Evolutionary conservation across 2,797 vertebrate genomes (phyloP).

Genomic region (Acipenser oxyrinchus): DNA sequence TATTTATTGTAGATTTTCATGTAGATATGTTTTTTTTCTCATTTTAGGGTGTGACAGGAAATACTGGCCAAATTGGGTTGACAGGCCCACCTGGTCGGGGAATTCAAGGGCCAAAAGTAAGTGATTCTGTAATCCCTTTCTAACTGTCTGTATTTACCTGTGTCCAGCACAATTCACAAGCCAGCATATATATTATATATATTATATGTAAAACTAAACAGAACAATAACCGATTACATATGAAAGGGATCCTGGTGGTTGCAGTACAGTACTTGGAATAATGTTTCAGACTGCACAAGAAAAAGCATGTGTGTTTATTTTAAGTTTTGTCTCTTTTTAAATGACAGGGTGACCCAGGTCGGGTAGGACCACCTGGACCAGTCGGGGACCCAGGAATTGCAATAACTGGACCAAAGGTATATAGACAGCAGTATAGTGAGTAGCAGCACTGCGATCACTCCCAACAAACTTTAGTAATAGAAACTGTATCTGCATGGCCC

Average conservation of each 20-base stretch:
- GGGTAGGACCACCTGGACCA: constrained; percentile 53
- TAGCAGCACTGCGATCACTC: background rate
- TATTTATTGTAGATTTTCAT: no score
- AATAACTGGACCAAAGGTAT: constrained; percentile 66
- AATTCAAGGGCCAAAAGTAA: constrained; percentile 72
- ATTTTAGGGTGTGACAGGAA: constrained; percentile 69
- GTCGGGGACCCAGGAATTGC: constrained; percentile 66
- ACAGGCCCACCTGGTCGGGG: constrained; percentile 59
- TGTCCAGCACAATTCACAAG: no score
- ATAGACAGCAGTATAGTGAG: background rate
- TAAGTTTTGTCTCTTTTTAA: constrained; percentile 11
- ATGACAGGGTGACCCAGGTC: constrained; percentile 68
- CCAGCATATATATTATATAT: no score
- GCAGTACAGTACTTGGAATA: no score
- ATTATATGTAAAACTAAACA: no score
- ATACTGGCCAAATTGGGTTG: constrained; percentile 53
- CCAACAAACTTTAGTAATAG: no score
- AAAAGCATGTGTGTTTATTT: background rate
- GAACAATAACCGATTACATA: no score
- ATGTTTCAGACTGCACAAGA: no score
- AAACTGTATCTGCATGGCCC: no score
- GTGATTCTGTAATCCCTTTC: background rate
- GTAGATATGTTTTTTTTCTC: constrained; percentile 6
- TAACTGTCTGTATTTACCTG: no score
- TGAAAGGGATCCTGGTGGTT: no score